Base-by-base conservation (phyloP, 2,113 vertebrate genomes). In the Gobius niger region DNA sequence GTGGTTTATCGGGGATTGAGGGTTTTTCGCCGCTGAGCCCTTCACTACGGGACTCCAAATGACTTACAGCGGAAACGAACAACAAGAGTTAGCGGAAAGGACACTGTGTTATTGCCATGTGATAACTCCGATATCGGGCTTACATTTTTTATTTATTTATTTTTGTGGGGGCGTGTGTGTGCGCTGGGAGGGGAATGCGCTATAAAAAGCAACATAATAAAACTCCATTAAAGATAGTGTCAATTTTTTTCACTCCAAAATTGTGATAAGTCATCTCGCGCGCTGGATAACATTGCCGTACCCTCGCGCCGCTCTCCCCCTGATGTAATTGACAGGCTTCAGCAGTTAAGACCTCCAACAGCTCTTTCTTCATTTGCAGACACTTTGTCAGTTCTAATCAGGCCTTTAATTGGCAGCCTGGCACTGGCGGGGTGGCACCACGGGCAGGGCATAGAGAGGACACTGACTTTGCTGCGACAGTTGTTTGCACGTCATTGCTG, bases 341-440 rank as follows among this genome's bases (percentile, higher is more conserved):
- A 81, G 83, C 85, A 87, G 82, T 87, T 85, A 78, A 86, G 88
- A 87, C 82, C 91, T 90, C 87, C 86, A 85, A 84, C 78, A 86
- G 88, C 87, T 91, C 91, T 89, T 89, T 92, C 90, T 92, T 92
- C 89, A 91, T 92, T 92, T 92, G 89, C 87, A 91, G 87, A 91
- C 91, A 92, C 91, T 92, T 92, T 92, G 93, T 93, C 91, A 73
- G 83, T 91, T 93, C 92, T 92, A 92, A 93, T 93, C 91, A 92
- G 87, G 86, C 64, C 85, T 87, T 90, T 93, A 93, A 94, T 92
- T 93, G 92, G 88, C 89, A 91, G 90, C 64, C 88, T 80, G 86
- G 88, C 83, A 68, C 85, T 80, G 79, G 87, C 80, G 87, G 89
- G 88, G 83, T 87, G 88, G 87, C 77, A 87, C 81, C 81, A 82